Evolutionary conservation across 2,797 vertebrate genomes (phyloP), one percentile per base, ranked within the genome.

Genomic region (Sarcophilus harrisii): DNA sequence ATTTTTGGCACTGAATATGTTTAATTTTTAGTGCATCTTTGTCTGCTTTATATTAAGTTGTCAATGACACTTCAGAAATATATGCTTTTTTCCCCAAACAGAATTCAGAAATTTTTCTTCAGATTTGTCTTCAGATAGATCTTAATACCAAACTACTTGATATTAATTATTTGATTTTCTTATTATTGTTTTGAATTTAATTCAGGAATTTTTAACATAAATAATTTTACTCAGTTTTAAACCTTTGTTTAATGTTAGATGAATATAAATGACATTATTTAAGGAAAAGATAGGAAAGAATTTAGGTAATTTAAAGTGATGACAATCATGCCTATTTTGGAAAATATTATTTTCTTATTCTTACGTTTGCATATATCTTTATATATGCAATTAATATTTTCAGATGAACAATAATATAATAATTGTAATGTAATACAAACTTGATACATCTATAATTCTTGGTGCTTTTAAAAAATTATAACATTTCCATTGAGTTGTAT

Each of bases 91-190:
- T 27, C 13, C 13, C 49, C 1, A 24, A 60, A 91, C 90, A 96
- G 52, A 97, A 96, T 91, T 96, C 1, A 95, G 29, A 94, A 91
- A 96, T n/a, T n/a, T n/a, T n/a, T n/a, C n/a, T n/a, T n/a, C n/a
- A 58, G 0, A 91, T 95, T 93, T 97, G 0, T 97, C 96, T 30
- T 27, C 81, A 94, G 55, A 28, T 3, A 96, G 96, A 1, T 11
- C 92, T 93, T 96, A 94, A 96, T 87, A 52, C 0, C 16, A 96
- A 27, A 16, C 4, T 29, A 87, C 54, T 91, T 29, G 9, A 49
- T 4, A 1, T 91, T 90, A 96, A 91, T 5, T 95, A 24, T 55
- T 6, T 30, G 8, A 60, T 49, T 94, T 90, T 96, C 90, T 95
- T 32, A 81, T 5, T n/a, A 16, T 92, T 5, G 4, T 16, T 62